Percentiles rank a stretch among this genome's conserved stretches.
Evolutionary conservation across 2,888 invertebrate genomes (phyloP).

Genomic region (Neocrepidodera transversa): DNA sequence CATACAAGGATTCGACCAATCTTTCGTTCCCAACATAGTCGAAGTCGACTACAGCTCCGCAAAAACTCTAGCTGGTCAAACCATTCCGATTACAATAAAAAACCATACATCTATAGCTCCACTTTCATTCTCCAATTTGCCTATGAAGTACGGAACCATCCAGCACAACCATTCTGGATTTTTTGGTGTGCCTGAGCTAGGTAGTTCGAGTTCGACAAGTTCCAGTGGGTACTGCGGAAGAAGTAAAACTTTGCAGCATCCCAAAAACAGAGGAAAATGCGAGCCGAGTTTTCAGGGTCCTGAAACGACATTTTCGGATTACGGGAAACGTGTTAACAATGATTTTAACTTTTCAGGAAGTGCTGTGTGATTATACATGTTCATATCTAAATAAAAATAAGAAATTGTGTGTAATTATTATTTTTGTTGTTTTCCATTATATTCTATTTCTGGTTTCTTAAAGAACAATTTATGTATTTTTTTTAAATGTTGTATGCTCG

Average conservation of each 20-base stretch:
- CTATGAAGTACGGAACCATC: constrained; percentile 54
- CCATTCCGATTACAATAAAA: constrained; percentile 61
- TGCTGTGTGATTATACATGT: constrained; percentile 54
- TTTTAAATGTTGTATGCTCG: too few species aligned
- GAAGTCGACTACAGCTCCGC: constrained; percentile 32
- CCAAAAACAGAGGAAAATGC: constrained; percentile 52
- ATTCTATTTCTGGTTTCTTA: too few species aligned
- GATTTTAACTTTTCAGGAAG: constrained; percentile 56
- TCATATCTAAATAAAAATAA: too few species aligned
- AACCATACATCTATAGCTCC: constrained; percentile 53
- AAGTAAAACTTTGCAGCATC: constrained; percentile 59
- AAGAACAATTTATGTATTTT: too few species aligned
- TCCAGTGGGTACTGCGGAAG: constrained; percentile 55
- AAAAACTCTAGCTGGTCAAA: constrained; percentile 57
- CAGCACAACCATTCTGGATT: constrained; percentile 53
- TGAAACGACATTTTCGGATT: constrained; percentile 53
- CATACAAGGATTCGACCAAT: constrained; percentile 45
- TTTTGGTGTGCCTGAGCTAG: constrained; percentile 57
- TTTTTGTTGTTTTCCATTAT: too few species aligned
- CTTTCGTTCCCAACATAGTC: constrained; percentile 37
- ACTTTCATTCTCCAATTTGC: constrained; percentile 46
- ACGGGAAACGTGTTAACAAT: constrained; percentile 52
- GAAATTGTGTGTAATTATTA: too few species aligned
- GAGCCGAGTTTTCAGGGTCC: constrained; percentile 59
- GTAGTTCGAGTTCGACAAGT: constrained; percentile 57